phyloP scores from a whole-genome alignment of 1,140 invertebrate genomes.

The Nebria ingens region DNA sequence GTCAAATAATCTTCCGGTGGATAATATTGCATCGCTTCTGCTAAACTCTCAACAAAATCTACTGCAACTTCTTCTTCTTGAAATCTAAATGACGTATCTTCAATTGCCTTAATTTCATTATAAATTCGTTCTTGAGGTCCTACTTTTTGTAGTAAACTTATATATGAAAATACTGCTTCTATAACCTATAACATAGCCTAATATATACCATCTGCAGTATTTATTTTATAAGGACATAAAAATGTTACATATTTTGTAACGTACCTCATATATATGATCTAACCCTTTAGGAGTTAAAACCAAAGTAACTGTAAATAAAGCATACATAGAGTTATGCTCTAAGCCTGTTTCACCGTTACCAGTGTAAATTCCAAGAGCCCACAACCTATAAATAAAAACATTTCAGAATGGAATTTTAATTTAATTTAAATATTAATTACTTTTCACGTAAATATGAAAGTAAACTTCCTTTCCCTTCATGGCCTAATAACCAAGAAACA shows the following conservation, averaged over 20 bases:
- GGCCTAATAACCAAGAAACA: constrained; percentile 70
- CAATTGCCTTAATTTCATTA: constrained; percentile 63
- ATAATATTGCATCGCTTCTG: constrained; percentile 71
- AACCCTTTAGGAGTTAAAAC: constrained; percentile 71
- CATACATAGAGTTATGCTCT: constrained; percentile 60
- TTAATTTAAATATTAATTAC: constrained; percentile 28
- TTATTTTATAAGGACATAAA: neutral
- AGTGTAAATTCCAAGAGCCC: constrained; percentile 68
- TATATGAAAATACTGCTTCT: constrained; percentile 57
- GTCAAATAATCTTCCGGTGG: constrained; percentile 67
- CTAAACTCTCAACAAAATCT: constrained; percentile 69
- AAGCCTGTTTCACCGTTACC: constrained; percentile 67
- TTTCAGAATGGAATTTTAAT: neutral
- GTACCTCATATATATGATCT: constrained; percentile 52
- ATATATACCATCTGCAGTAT: neutral
- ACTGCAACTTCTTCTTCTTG: constrained; percentile 53
- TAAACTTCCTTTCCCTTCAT: constrained; percentile 81
- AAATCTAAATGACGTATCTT: constrained; percentile 60
- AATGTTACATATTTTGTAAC: constrained; percentile 3
- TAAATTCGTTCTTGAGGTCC: constrained; percentile 59
- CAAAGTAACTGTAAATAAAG: constrained; percentile 63
- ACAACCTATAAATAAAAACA: constrained; percentile 44
- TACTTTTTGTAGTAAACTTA: constrained; percentile 53
- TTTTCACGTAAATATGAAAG: constrained; percentile 71
- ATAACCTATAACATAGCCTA: constrained; percentile 44